A percentile compares a stretch with the other conserved stretches of the same genome.
Evolutionary conservation across 2,113 vertebrate genomes (phyloP).

Genomic region (Xiphophorus maculatus): DNA sequence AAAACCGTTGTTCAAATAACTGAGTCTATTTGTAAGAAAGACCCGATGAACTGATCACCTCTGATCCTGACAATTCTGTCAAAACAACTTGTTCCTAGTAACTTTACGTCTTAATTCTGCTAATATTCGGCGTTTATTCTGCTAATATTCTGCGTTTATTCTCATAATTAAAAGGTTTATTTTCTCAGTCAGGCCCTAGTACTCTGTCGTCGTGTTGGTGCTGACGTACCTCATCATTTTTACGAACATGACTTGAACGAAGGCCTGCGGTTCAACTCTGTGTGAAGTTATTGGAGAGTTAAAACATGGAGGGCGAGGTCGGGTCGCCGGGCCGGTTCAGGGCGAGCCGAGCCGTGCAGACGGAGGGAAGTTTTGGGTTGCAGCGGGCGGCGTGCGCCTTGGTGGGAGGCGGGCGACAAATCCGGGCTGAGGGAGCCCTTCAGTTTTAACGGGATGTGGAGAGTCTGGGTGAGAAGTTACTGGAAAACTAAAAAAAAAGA

Average conservation of each 20-base stretch:
- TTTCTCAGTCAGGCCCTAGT: no score
- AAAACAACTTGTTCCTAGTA: no score
- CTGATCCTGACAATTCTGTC: no score
- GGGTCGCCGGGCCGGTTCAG: slow-evolving; percentile 31
- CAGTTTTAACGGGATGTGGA: slow-evolving; percentile 1
- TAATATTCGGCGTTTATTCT: no score
- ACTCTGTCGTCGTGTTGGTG: no score
- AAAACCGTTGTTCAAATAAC: no score
- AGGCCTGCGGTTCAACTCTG: slow-evolving; percentile 51
- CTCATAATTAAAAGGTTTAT: no score
- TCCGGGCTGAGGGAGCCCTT: slow-evolving; percentile 41
- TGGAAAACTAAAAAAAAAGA: background rate
- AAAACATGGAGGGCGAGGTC: slow-evolving; percentile 56
- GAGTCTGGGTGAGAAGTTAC: slow-evolving; percentile 18
- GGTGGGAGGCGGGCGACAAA: slow-evolving; percentile 43
- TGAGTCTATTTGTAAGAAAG: no score
- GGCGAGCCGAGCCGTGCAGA: slow-evolving; percentile 39
- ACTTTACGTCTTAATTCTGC: no score
- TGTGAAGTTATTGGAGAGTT: slow-evolving; percentile 72
- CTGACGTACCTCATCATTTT: slow-evolving; percentile 33
- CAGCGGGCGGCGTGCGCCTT: slow-evolving; percentile 31
- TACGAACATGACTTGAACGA: slow-evolving; percentile 17
- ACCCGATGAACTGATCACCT: no score
- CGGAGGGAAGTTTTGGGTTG: slow-evolving; percentile 55
- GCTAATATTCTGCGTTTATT: no score